Conservation (phyloP, 2,888 invertebrate genomes). For the Netelia virgata region DNA sequence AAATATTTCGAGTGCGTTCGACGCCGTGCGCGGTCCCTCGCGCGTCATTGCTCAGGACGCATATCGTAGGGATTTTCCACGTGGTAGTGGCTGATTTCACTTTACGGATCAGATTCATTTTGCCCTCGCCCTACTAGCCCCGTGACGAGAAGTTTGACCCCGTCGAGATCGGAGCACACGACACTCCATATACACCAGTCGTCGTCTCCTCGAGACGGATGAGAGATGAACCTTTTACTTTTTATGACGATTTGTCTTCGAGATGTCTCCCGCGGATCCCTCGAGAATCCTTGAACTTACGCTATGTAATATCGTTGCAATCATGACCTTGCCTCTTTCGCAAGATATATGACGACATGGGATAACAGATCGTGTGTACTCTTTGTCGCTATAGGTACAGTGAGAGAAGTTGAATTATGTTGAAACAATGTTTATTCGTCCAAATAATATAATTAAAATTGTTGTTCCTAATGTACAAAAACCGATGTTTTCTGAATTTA, state of each 20-base stretch:
- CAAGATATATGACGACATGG: conserved; percentile 6
- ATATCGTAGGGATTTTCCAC: conserved; percentile 18
- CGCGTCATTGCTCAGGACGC: not conserved
- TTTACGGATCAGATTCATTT: conserved; percentile 41
- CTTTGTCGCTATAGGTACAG: not conserved
- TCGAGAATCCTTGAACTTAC: conserved; percentile 57
- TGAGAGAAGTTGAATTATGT: not conserved
- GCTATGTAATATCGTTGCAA: conserved; percentile 28
- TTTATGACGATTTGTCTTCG: conserved; percentile 68
- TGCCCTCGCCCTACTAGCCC: conserved; percentile 50
- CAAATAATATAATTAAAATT: not conserved
- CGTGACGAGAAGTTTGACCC: conserved; percentile 62
- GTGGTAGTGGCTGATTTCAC: conserved; percentile 39
- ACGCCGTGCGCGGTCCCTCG: not conserved
- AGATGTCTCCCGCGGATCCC: conserved; percentile 46
- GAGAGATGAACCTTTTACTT: conserved; percentile 65
- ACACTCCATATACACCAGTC: conserved; percentile 21
- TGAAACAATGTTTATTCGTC: conserved; percentile 4
- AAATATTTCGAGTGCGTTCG: not conserved
- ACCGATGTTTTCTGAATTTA: not conserved
- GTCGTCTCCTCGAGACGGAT: conserved; percentile 58
- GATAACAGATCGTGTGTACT: conserved; percentile 14
- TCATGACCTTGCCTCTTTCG: conserved; percentile 54
- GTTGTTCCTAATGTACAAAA: not conserved
- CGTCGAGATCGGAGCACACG: conserved; percentile 53